Evolutionary conservation across 2,797 vertebrate genomes (phyloP).

Genomic region (Anisognathus igniventris): DNA sequence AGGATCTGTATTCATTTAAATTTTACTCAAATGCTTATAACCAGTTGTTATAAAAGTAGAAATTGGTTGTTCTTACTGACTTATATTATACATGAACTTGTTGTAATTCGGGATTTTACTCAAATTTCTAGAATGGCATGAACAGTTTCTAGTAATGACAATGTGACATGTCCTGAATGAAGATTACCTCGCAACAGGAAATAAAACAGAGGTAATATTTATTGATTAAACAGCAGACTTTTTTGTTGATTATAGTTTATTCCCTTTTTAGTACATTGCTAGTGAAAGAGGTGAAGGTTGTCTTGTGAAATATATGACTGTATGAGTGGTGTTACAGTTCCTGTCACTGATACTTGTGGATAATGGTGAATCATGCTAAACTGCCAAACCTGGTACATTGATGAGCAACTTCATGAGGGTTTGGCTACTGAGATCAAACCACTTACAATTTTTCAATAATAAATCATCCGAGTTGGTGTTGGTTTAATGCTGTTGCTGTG

Average conservation of each 20-base stretch:
- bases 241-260: background rate
- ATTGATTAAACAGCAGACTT: background rate
- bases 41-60: background rate
- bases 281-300: background rate
- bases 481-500: background rate
- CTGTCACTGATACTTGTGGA: background rate
- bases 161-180: background rate
- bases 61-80: background rate
- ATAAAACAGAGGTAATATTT: background rate
- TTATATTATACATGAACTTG: background rate
- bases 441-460: background rate
- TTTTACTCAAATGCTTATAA: background rate
- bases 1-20: background rate
- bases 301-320: background rate
- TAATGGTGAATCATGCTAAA: background rate
- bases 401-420: constrained; percentile 34
- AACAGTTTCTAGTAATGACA: background rate
- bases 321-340: background rate
- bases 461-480: background rate
- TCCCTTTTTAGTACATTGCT: background rate
- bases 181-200: background rate
- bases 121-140: background rate
- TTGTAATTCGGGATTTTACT: background rate
- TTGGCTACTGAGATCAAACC: constrained; percentile 59
- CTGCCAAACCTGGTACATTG: constrained; percentile 53